These are phyloP conservation scores for Melinaea menophilus DNA, from an alignment of 2,888 invertebrate species.

Conservation along the genomic window DNA sequence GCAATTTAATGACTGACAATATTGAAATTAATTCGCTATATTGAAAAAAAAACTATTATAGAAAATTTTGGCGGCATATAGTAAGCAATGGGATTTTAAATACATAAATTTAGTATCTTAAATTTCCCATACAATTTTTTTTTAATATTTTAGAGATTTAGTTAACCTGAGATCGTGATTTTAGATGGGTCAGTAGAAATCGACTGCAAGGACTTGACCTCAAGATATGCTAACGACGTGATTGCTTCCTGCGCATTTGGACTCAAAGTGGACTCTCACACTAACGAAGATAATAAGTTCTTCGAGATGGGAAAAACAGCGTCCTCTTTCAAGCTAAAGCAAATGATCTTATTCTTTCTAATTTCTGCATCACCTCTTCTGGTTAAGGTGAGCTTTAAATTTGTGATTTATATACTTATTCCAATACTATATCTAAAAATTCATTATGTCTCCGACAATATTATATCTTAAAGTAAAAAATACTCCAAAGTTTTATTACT, in stretches of 20 bases:
- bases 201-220: constrained; percentile 63
- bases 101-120: too few relatives aligned
- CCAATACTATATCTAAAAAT: too few relatives aligned
- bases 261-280: constrained; percentile 72
- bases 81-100: too few relatives aligned
- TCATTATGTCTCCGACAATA: too few relatives aligned
- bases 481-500: too few relatives aligned
- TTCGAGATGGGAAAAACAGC: constrained; percentile 67
- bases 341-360: constrained; percentile 37
- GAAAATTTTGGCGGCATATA: too few relatives aligned
- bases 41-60: too few relatives aligned
- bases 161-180: background rate
- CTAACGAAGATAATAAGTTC: constrained; percentile 72
- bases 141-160: too few relatives aligned
- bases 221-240: constrained; percentile 70
- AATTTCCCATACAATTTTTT: too few relatives aligned
- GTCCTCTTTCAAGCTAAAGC: constrained; percentile 49
- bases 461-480: too few relatives aligned
- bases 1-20: too few relatives aligned
- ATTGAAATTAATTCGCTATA: too few relatives aligned
- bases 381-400: constrained; percentile 19
- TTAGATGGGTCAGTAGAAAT: constrained; percentile 43
- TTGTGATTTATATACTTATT: background rate
- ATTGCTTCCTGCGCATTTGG: constrained; percentile 75
- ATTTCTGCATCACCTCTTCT: constrained; percentile 31